Percentiles rank a stretch among this genome's conserved stretches.
Conservation (phyloP, 1,140 invertebrate species). For the Drosophila nigrodunni region DNA sequence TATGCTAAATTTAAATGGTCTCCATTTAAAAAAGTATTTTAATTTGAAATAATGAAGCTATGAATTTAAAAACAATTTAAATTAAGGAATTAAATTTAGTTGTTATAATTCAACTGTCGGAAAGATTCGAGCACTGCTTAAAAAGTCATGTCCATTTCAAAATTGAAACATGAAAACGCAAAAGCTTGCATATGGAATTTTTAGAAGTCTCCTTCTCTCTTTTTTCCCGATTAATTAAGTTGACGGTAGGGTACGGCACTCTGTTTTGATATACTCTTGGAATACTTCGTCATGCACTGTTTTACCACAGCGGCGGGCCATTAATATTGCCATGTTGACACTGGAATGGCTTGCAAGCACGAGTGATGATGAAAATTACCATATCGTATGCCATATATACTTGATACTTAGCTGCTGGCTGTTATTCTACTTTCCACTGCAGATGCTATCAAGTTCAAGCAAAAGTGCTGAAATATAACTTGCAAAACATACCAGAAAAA, state of each 20-base stretch:
- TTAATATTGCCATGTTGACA: constrained; percentile 48
- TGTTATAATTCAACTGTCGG: no score
- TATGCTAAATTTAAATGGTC: no score
- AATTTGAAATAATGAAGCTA: no score
- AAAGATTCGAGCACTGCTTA: no score
- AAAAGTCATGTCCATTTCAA: background rate
- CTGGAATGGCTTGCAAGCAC: constrained; percentile 41
- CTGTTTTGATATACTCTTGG: background rate
- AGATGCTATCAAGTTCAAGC: constrained; percentile 41
- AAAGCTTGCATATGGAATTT: background rate
- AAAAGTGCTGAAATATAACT: constrained; percentile 28
- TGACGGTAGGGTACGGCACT: background rate
- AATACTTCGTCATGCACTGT: constrained; percentile 1
- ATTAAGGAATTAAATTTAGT: no score
- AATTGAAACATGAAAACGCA: background rate
- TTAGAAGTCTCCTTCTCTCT: background rate
- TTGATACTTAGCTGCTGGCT: constrained; percentile 1
- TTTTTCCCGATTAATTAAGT: constrained; percentile 2
- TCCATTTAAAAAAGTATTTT: no score
- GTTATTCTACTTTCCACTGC: constrained; percentile 12
- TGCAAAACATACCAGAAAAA: background rate
- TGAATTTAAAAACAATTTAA: no score
- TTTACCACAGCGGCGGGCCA: constrained; percentile 18
- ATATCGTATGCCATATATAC: constrained; percentile 41
- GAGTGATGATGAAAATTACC: constrained; percentile 55